Percentiles rank a stretch among this genome's conserved stretches.
Evolutionary conservation across 2,888 invertebrate genomes (phyloP).

Genomic region (Homarus gammarus): DNA sequence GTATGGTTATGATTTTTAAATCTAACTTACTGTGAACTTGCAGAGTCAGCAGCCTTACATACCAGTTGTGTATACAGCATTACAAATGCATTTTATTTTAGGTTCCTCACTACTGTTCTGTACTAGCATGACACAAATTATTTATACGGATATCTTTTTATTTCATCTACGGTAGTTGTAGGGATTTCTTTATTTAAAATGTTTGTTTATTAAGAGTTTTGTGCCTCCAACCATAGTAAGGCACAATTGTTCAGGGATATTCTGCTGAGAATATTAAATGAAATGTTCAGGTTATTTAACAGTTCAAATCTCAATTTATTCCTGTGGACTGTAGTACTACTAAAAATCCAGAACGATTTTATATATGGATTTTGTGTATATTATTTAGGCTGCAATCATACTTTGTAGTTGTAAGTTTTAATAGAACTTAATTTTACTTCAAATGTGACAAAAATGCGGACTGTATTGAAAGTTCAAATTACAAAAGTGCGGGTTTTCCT

Average conservation of each 20-base stretch:
- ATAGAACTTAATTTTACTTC: conserved; percentile 26
- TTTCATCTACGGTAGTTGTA: conserved; percentile 17
- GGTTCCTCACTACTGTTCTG: neutral
- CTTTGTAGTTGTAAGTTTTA: conserved; percentile 36
- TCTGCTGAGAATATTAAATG: conserved; percentile 18
- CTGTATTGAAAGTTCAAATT: conserved; percentile 67
- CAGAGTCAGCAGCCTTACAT: no score
- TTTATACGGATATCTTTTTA: neutral
- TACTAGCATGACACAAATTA: conserved; percentile 11
- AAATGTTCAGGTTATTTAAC: conserved; percentile 39
- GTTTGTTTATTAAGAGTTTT: neutral
- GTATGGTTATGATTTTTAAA: no score
- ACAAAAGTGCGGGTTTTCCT: conserved; percentile 51
- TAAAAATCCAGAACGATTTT: conserved; percentile 42
- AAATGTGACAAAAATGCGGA: conserved; percentile 12
- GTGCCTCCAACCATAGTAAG: conserved; percentile 25
- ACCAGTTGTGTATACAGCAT: no score
- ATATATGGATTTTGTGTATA: conserved; percentile 42
- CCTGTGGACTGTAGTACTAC: conserved; percentile 39
- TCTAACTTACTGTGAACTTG: no score
- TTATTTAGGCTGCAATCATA: conserved; percentile 53
- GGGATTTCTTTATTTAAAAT: neutral
- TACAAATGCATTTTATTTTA: no score
- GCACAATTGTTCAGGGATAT: conserved; percentile 49
- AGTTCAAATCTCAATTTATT: conserved; percentile 55